Evolutionary conservation across 2,113 vertebrate genomes (phyloP).

Genomic region (Otolemur garnettii): DNA sequence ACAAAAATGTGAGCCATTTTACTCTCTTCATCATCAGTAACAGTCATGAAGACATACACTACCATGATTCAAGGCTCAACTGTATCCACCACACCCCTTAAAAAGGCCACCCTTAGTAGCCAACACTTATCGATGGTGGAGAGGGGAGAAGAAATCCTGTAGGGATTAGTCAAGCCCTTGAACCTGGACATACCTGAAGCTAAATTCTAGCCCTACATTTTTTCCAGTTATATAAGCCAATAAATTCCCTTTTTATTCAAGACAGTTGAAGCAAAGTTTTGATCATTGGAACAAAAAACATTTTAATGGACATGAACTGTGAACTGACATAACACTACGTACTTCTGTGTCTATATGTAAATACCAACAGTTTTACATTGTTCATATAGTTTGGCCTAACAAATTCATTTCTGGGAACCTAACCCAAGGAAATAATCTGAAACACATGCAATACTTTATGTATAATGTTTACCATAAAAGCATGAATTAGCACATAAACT

Average conservation of each 20-base stretch:
- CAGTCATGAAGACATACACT: not conserved
- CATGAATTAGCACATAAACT: conserved; percentile 6
- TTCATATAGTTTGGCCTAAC: not conserved
- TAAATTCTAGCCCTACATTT: not conserved
- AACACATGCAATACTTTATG: conserved; percentile 2
- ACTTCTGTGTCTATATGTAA: not conserved
- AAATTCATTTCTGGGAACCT: conserved; percentile 28
- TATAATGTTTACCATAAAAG: conserved; percentile 17
- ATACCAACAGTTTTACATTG: not conserved
- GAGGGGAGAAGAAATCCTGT: no score
- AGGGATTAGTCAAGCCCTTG: not conserved
- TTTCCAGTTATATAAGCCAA: not conserved
- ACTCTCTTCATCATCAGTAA: not conserved
- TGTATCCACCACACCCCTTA: not conserved
- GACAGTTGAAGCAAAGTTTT: not conserved
- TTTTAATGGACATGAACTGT: not conserved
- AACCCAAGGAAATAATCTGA: conserved; percentile 33
- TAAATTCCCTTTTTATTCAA: not conserved
- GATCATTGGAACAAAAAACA: not conserved
- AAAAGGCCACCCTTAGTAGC: not conserved
- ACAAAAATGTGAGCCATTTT: not conserved
- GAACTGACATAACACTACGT: not conserved
- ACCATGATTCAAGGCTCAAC: not conserved
- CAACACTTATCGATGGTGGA: not conserved
- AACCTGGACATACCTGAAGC: not conserved